Conservation (phyloP, 2,797 vertebrate genomes). For the Paedocypris micromegethes region DNA sequence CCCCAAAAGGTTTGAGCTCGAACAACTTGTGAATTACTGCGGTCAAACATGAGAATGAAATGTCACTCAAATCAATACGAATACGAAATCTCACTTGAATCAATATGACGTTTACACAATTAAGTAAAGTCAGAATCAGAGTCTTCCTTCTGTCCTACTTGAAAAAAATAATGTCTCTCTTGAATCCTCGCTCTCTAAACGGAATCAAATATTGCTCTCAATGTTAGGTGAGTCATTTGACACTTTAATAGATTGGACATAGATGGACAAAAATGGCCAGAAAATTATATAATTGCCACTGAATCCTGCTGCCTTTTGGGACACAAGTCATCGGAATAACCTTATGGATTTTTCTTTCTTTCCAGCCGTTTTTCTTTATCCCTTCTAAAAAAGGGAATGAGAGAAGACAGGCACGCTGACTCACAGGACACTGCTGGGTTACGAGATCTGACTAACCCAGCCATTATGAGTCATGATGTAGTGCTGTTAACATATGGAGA, state of each 20-base stretch:
- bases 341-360: slow-evolving; percentile 43
- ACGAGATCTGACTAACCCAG: slow-evolving; percentile 43
- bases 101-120: too few relatives aligned
- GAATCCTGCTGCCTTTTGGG: slow-evolving; percentile 31
- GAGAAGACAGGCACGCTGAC: slow-evolving; percentile 32
- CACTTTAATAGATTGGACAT: slow-evolving; percentile 36
- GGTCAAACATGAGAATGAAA: too few relatives aligned
- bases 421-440: slow-evolving; percentile 29
- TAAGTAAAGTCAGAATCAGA: too few relatives aligned
- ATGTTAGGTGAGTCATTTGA: slow-evolving; percentile 28
- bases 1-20: too few relatives aligned
- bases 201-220: neutral
- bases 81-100: too few relatives aligned
- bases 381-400: slow-evolving; percentile 33
- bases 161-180: too few relatives aligned
- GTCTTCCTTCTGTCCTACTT: too few relatives aligned
- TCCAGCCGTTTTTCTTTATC: slow-evolving; percentile 23
- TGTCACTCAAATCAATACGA: too few relatives aligned
- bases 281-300: slow-evolving; percentile 44
- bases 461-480: slow-evolving; percentile 19
- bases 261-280: slow-evolving; percentile 19
- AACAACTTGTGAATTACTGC: too few relatives aligned
- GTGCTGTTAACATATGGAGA: slow-evolving; percentile 38
- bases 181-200: too few relatives aligned
- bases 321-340: slow-evolving; percentile 30